These are phyloP conservation scores for Drosophila tanythrix DNA, from an alignment of 2,888 invertebrate genomes.

Conservation along the genomic window DNA sequence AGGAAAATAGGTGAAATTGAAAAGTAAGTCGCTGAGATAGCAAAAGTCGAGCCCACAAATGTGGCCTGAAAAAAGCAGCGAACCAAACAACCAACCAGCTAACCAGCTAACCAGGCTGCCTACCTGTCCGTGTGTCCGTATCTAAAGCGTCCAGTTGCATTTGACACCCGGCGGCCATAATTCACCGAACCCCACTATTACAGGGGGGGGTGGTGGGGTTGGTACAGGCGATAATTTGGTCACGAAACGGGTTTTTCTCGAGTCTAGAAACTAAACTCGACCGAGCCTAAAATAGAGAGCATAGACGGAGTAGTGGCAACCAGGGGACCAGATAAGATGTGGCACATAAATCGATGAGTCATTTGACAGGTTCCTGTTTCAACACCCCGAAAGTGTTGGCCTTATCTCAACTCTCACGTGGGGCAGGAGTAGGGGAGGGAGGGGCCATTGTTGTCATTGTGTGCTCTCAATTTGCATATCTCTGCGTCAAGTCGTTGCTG, in stretches of 20 bases:
- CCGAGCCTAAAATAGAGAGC: constrained; percentile 26
- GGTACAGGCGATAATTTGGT: constrained; percentile 42
- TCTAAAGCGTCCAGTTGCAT: constrained; percentile 61
- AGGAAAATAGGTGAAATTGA: constrained; percentile 59
- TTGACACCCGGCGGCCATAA: constrained; percentile 61
- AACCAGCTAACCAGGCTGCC: constrained; percentile 28
- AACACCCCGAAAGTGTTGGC: constrained; percentile 37
- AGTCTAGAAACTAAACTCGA: neutral
- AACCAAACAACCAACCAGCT: constrained; percentile 1
- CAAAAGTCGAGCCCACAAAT: constrained; percentile 35
- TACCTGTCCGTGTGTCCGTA: constrained; percentile 22
- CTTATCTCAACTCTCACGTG: constrained; percentile 35
- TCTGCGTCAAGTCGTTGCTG: constrained; percentile 15
- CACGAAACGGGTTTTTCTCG: constrained; percentile 52
- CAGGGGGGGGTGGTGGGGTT: neutral
- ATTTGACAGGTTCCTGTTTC: constrained; percentile 57
- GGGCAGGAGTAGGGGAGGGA: too few species aligned
- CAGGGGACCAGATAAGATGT: constrained; percentile 41
- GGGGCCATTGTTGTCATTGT: constrained; percentile 15
- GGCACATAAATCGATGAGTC: constrained; percentile 62
- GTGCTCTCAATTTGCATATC: constrained; percentile 45
- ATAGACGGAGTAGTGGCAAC: constrained; percentile 25
- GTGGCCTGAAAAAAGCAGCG: constrained; percentile 10
- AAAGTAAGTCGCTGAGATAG: constrained; percentile 55
- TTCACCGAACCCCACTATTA: constrained; percentile 32